A percentile compares a stretch with the other conserved stretches of the same genome.
Conservation (phyloP, 2,797 vertebrate genomes). For the Crocodylus rhombifer region DNA sequence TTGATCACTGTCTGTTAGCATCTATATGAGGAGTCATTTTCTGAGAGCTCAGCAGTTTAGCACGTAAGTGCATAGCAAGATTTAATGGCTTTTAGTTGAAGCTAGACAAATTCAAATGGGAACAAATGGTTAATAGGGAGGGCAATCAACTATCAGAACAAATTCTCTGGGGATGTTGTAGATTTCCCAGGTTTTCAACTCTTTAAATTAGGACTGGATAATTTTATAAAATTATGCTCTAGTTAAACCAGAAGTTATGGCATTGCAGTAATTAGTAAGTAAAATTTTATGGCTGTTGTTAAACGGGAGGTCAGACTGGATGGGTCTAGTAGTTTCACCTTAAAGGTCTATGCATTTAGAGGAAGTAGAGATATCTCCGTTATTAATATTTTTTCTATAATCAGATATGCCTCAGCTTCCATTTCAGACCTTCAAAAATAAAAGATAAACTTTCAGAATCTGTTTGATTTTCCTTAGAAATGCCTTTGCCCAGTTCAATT, state of each 20-base stretch:
- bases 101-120: neutral
- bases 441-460: neutral
- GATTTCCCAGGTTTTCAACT: conserved; percentile 41
- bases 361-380: neutral
- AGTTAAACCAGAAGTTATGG: neutral
- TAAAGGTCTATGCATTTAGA: neutral
- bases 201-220: conserved; percentile 24
- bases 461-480: conserved; percentile 10
- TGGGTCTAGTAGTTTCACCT: neutral
- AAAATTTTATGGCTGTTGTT: neutral
- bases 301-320: conserved; percentile 10
- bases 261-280: neutral
- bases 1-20: neutral
- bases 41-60: neutral
- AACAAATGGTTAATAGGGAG: conserved; percentile 9
- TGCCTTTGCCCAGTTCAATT: neutral
- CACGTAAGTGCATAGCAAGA: neutral
- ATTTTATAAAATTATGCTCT: neutral
- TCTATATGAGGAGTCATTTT: neutral
- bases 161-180: conserved; percentile 19
- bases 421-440: conserved; percentile 18
- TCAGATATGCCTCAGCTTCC: neutral
- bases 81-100: neutral
- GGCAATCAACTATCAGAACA: conserved; percentile 35
- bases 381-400: conserved; percentile 35